These are phyloP conservation scores for Caloenas nicobarica DNA, from an alignment of 2,113 vertebrate species.

Conservation along the genomic window DNA sequence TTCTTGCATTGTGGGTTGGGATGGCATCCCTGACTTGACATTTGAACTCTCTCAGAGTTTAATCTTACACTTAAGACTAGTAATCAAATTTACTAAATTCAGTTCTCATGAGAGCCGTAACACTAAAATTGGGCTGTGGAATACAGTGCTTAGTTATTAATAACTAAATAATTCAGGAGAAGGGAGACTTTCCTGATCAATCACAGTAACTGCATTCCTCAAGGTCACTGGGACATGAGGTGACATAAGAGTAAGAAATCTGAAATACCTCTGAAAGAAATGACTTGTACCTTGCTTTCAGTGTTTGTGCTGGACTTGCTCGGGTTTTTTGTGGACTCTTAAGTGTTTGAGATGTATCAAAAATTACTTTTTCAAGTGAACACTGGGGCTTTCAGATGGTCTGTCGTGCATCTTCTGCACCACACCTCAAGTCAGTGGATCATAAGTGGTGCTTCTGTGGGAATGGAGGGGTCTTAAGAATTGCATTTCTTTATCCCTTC, in stretches of 20 bases:
- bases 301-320: neutral
- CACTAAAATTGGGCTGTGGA: neutral
- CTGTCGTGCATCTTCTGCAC: neutral
- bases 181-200: neutral
- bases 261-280: neutral
- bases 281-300: neutral
- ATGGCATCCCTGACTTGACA: neutral
- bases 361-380: neutral
- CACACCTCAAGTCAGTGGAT: fast-evolving
- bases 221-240: neutral
- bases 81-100: neutral
- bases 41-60: neutral
- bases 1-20: neutral
- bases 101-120: neutral
- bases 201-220: neutral
- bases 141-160: neutral
- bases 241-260: neutral
- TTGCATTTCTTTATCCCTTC: neutral
- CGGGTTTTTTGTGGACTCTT: neutral
- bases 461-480: neutral
- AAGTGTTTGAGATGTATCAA: neutral
- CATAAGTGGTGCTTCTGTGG: fast-evolving
- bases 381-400: neutral
- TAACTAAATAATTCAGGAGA: neutral
- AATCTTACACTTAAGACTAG: neutral